Evolutionary conservation across 2,113 vertebrate species (phyloP), one percentile per base, ranked within the genome.

Genomic region (Aegithalos caudatus): DNA sequence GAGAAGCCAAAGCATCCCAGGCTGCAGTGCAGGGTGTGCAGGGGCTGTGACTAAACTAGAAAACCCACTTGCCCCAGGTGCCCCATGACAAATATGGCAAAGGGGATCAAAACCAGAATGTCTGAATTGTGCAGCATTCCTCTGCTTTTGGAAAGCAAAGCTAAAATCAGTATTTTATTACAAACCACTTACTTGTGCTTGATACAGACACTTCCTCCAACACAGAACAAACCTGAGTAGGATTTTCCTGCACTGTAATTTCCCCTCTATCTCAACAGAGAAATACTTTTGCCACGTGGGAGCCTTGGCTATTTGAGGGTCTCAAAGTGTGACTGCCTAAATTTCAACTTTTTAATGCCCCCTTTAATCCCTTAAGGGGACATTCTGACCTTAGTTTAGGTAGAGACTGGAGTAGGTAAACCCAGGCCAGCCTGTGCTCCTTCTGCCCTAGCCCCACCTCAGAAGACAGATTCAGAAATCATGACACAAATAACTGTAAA

Each of bases 381-480:
- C 29, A 14, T 35, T 51, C 33, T 71, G 51, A 16, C 73, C 69
- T 72, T 35, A 62, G 7, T 37, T 86, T 16, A 12, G 7, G 48
- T 0, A 7, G 40, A 70, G 74, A 38, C 76, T 50, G 1, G 27
- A 83, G 60, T 31, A 24, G 42, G 40, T 35, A 67, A 85, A 70
- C 21, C 69, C 4, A 10, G 51, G 9, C 3, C 53, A 50, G 47
- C 14, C 2, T 3, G 4, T 5, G 37, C 56, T 54, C 37, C 73
- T 47, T 13, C 47, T 48, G 40, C 70, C 62, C 60, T 11, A 2
- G 3, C 3, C 21, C 35, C 13, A 6, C 24, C 45, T 47, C n/a
- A 6, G 25, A 12, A 16, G 7, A 13, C 13, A 67, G 24, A 14
- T 2, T 5, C 0, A 1, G 3, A 6, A 54, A 35, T 44, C 2